Evolutionary conservation across 35 echinoderm and acorn worm genomes (phyloP).

Genomic region (Anneissia japonica): DNA sequence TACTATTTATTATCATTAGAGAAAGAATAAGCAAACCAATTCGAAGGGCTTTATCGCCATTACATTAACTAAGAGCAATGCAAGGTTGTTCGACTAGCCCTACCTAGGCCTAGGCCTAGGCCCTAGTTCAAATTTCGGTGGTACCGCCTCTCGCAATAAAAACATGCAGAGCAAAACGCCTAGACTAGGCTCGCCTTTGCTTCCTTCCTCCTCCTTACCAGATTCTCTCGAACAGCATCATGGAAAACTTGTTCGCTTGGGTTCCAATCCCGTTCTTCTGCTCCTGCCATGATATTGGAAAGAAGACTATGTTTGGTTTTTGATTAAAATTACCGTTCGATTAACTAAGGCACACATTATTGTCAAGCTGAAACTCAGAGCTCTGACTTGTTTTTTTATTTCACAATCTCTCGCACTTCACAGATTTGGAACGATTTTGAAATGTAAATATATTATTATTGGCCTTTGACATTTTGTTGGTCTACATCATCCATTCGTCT

Average conservation of each 20-base stretch:
- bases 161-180: no score
- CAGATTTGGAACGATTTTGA: slow-evolving; percentile 1
- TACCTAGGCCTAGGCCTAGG: not conserved
- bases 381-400: not conserved
- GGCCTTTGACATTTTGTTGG: not conserved
- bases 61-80: no score
- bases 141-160: no score
- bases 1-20: no score
- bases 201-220: not conserved
- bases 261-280: not conserved
- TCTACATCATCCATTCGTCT: not conserved
- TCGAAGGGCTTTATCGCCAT: no score
- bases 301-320: not conserved
- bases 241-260: not conserved
- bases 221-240: not conserved
- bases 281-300: not conserved
- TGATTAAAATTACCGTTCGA: not conserved
- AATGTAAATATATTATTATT: not conserved
- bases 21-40: no score
- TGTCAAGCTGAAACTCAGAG: not conserved
- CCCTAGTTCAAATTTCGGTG: not conserved
- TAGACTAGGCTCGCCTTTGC: not conserved
- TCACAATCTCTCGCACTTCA: not conserved
- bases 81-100: no score
- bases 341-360: not conserved